phyloP scores from a whole-genome alignment of 1,140 invertebrate genomes.

The Limonius californicus region DNA sequence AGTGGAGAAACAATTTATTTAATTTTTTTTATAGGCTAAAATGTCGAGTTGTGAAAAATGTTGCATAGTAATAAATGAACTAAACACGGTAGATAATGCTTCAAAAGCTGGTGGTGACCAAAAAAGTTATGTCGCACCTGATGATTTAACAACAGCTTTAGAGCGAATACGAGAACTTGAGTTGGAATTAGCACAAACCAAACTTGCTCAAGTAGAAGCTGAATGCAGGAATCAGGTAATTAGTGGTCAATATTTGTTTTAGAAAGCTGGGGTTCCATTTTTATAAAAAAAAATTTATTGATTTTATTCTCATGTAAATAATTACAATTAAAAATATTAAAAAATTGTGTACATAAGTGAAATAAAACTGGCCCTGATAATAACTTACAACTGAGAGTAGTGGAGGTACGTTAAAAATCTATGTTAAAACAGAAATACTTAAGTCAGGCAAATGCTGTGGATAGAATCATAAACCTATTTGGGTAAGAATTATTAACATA shows the following conservation, averaged over 20 bases:
- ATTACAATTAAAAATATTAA: too few species aligned
- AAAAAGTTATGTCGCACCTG: background rate
- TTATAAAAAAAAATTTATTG: too few species aligned
- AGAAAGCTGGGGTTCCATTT: too few species aligned
- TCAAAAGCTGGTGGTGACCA: conserved; percentile 30
- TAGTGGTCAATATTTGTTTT: too few species aligned
- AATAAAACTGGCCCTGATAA: background rate
- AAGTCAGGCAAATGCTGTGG: too few species aligned
- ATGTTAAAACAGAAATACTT: too few species aligned
- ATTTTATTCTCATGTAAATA: too few species aligned
- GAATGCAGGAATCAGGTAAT: conserved; percentile 91
- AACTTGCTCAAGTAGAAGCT: conserved; percentile 93
- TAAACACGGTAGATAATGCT: conserved; percentile 43
- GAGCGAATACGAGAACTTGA: conserved; percentile 87
- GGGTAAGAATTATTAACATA: too few species aligned
- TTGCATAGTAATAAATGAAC: conserved; percentile 39
- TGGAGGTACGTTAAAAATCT: too few species aligned
- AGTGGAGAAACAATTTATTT: too few species aligned
- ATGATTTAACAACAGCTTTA: conserved; percentile 49
- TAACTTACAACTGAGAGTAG: too few species aligned
- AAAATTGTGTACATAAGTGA: background rate
- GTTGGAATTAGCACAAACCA: conserved; percentile 92
- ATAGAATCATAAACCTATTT: too few species aligned
- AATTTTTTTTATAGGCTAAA: conserved; percentile 47
- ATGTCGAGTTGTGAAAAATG: conserved; percentile 58